phyloP scores from a whole-genome alignment of 1,140 invertebrate genomes.

The Colletes gigas region DNA sequence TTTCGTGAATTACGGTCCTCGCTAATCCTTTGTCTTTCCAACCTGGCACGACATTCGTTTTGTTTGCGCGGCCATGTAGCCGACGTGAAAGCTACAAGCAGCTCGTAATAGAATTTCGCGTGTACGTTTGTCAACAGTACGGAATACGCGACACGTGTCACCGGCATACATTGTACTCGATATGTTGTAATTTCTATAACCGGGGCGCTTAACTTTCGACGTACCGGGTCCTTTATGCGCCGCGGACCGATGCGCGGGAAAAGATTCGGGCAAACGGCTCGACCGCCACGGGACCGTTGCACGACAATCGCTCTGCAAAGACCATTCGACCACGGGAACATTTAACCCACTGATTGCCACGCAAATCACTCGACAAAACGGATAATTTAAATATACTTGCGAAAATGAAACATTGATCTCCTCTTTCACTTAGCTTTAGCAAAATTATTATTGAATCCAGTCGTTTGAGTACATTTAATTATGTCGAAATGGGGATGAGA shows the following conservation, averaged over 20 bases:
- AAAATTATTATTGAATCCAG: too few species aligned
- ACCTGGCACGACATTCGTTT: not conserved
- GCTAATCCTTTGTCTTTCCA: conserved; percentile 3
- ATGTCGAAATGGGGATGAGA: too few species aligned
- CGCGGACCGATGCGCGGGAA: not conserved
- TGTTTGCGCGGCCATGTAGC: not conserved
- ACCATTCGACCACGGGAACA: too few species aligned
- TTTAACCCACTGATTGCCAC: too few species aligned
- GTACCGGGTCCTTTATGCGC: not conserved
- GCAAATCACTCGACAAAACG: too few species aligned
- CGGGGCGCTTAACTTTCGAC: not conserved
- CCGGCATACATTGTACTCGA: not conserved
- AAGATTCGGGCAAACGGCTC: not conserved
- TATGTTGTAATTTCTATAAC: not conserved
- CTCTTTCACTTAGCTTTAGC: too few species aligned
- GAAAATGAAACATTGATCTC: too few species aligned
- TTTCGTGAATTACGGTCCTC: not conserved
- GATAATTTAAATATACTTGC: too few species aligned
- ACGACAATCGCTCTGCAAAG: too few species aligned
- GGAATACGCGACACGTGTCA: conserved; percentile 5
- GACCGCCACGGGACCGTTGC: too few species aligned
- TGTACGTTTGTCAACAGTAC: not conserved
- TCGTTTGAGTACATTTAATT: too few species aligned
- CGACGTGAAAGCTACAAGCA: not conserved
- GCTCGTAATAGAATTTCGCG: conserved; percentile 5